Conservation (phyloP, 1,140 invertebrate genomes). For the Ceratosolen fusciceps region DNA sequence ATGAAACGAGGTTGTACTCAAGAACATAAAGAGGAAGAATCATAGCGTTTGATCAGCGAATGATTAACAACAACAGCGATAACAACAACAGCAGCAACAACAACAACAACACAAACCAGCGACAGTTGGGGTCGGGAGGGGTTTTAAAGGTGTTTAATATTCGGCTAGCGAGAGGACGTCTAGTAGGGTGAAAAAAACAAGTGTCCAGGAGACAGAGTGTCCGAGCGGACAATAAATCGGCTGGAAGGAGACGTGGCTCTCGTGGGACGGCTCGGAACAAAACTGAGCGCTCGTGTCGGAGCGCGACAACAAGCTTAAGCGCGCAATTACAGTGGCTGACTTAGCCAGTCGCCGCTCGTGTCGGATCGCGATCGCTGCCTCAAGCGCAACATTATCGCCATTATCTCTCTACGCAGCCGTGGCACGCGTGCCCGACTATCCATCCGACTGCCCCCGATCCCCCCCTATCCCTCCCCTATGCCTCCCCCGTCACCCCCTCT, state of each 20-base stretch:
- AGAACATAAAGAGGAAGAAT: no score
- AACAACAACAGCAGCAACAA: no score
- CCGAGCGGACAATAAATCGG: neutral
- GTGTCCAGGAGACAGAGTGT: neutral
- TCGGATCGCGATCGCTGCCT: neutral
- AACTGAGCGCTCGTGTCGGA: neutral
- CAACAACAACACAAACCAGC: no score
- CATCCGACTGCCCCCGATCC: neutral
- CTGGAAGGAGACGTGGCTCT: neutral
- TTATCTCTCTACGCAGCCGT: neutral
- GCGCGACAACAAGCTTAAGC: neutral
- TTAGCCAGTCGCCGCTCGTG: neutral
- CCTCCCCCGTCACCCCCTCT: neutral
- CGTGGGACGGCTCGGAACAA: neutral
- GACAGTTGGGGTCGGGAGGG: no score
- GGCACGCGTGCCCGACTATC: neutral
- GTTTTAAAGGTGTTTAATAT: neutral
- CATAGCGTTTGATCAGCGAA: no score
- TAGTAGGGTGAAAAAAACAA: neutral
- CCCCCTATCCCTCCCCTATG: neutral
- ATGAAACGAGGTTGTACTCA: no score
- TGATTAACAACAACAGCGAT: no score
- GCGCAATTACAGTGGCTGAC: neutral
- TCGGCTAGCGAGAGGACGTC: neutral
- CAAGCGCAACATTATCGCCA: slow-evolving; percentile 1